Evolutionary conservation across 1,140 invertebrate genomes (phyloP).

Genomic region (Brachionus manjavacas): DNA sequence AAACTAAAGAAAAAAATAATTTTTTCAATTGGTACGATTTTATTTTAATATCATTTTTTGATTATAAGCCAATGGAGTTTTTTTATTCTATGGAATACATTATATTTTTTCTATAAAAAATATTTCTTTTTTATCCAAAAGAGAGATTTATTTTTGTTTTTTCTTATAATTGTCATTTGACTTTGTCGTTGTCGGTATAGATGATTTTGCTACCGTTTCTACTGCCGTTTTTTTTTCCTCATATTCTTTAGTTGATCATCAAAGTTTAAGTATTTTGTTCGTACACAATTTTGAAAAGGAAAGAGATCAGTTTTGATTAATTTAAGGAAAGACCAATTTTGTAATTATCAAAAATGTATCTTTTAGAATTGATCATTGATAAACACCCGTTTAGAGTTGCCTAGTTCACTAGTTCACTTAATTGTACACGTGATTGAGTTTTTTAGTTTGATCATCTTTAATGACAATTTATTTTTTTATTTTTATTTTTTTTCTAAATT

Average conservation of each 20-base stretch:
- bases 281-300: neutral
- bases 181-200: constrained; percentile 31
- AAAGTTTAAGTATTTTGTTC: neutral
- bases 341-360: neutral
- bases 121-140: constrained; percentile 18
- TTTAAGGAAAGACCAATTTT: neutral
- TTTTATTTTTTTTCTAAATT: too few relatives aligned
- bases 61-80: neutral
- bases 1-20: neutral
- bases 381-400: too few relatives aligned
- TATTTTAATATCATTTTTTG: neutral
- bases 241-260: neutral
- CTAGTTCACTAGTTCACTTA: too few relatives aligned
- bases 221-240: neutral
- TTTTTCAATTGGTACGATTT: neutral
- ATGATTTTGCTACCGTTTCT: constrained; percentile 23
- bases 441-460: too few relatives aligned
- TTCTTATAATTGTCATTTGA: constrained; percentile 20
- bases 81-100: neutral
- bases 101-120: constrained; percentile 24
- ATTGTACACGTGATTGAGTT: too few relatives aligned
- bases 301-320: neutral
- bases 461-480: too few relatives aligned
- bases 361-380: neutral
- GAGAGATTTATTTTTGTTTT: neutral